Percentiles rank a stretch among this genome's conserved stretches.
These are phyloP conservation scores for Phaonia tiefii DNA, from an alignment of 2,888 invertebrate genomes.

Conservation along the genomic window DNA sequence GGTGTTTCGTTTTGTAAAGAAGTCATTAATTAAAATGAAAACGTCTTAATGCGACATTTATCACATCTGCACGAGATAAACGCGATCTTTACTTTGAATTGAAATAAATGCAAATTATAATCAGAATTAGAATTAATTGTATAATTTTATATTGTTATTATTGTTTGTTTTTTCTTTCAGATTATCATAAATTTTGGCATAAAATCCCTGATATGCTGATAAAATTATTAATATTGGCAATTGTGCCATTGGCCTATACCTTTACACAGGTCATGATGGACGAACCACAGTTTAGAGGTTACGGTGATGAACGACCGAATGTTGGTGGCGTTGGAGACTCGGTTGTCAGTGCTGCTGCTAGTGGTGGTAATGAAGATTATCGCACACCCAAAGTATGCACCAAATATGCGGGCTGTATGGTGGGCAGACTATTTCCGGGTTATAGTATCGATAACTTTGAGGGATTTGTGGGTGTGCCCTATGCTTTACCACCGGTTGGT, in stretches of 20 bases:
- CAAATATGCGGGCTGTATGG: constrained; percentile 73
- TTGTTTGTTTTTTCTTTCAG: constrained; percentile 21
- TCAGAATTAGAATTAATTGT: not conserved
- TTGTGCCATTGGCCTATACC: constrained; percentile 41
- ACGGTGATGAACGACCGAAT: no score
- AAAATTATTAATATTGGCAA: constrained; percentile 18
- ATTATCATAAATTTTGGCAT: not conserved
- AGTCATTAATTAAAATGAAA: not conserved
- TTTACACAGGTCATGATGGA: not conserved
- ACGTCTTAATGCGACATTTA: not conserved
- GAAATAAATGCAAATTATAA: not conserved
- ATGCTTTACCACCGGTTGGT: constrained; percentile 77
- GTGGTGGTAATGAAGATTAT: not conserved
- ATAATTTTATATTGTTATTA: constrained; percentile 4
- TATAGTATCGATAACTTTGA: constrained; percentile 75
- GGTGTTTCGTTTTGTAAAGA: not conserved
- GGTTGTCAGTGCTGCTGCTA: not conserved
- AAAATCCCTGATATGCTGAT: constrained; percentile 21
- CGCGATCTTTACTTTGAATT: constrained; percentile 24
- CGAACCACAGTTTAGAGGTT: not conserved
- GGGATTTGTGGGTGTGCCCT: constrained; percentile 79
- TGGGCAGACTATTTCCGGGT: constrained; percentile 74
- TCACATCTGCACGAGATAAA: not conserved
- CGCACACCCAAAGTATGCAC: constrained; percentile 71
- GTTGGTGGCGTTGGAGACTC: no score